A percentile compares a stretch with the other conserved stretches of the same genome.
These are phyloP conservation scores for Clinocottus analis DNA, from an alignment of 2,113 vertebrate genomes.

Conservation along the genomic window DNA sequence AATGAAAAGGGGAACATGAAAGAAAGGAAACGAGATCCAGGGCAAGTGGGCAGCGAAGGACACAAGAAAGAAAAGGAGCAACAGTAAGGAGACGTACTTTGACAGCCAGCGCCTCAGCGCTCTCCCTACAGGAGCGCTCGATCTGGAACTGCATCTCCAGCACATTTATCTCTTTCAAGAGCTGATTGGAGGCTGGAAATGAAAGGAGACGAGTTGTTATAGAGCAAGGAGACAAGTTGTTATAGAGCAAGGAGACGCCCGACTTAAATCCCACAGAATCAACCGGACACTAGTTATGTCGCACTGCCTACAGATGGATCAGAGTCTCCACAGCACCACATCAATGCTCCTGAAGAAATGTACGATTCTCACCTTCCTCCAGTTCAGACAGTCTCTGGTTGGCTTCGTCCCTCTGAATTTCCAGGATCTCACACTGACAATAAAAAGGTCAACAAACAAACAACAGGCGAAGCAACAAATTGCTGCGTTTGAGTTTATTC, in stretches of 20 bases:
- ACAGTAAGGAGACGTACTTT: constrained; percentile 68
- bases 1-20: not conserved
- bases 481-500: constrained; percentile 7
- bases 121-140: constrained; percentile 81
- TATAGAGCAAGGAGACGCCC: not conserved
- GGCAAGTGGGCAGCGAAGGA: not conserved
- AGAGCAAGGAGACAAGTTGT: not conserved
- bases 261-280: not conserved
- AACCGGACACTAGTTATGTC: too few species aligned
- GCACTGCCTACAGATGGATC: not conserved
- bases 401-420: constrained; percentile 71
- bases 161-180: constrained; percentile 82
- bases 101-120: constrained; percentile 78
- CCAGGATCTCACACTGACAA: constrained; percentile 64
- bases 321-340: not conserved
- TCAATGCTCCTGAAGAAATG: not conserved
- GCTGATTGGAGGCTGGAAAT: constrained; percentile 79
- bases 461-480: constrained; percentile 12
- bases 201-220: not conserved
- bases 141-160: constrained; percentile 85
- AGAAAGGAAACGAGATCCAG: not conserved
- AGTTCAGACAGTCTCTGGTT: constrained; percentile 77
- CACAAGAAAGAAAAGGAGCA: not conserved
- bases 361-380: constrained; percentile 78
- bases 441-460: constrained; percentile 2